Base-by-base conservation (phyloP, 2,888 invertebrate species). In the Lasioglossum zephyrum region DNA sequence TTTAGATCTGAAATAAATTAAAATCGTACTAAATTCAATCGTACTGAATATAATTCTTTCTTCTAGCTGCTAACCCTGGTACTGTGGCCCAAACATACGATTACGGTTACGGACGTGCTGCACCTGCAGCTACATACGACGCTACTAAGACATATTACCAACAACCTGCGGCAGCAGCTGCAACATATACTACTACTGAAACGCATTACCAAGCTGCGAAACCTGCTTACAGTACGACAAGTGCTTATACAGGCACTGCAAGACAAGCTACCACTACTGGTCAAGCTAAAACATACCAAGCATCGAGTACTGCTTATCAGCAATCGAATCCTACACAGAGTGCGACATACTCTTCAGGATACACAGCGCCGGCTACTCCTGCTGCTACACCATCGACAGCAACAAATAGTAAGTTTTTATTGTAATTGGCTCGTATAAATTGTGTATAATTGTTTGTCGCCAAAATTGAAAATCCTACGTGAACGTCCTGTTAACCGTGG, bases 111-210 rank as follows among this genome's bases (percentile, higher is more conserved):
- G 97, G 97, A 89, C 96, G 96, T 84, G 95, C 96, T 87, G 96
- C 97, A 80, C 96, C 95, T 22, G 96, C 96, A 77, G 97, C 97
- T 63, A 96, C 97, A 73, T 97, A 98, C 96, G 98, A 98, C 96
- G 97, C 98, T 22, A 97, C 97, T 92, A 98, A 98, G 95, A 97
- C 98, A 2, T 97, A 97, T 87, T 98, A 98, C 95, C 98, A 98
- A 95, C 98, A 98, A 95, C 97, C 97, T 91, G 97, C 97, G n/a
- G 96, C 97, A 73, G 96, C 97, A 66, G 95, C 96, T n/a, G 96
- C 96, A 0, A 95, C 96, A 80, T 97, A 97, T 94, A 97, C 97
- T 13, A 96, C 96, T 49, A 96, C 97, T 26, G 97, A 97, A 78
- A 96, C 96, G 60, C 96, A 96, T 74, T 96, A 96, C 92, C 96